Evolutionary conservation across 2,888 invertebrate genomes (phyloP), one percentile per base, ranked within the genome.

Genomic region (Drosophila ustulata): DNA sequence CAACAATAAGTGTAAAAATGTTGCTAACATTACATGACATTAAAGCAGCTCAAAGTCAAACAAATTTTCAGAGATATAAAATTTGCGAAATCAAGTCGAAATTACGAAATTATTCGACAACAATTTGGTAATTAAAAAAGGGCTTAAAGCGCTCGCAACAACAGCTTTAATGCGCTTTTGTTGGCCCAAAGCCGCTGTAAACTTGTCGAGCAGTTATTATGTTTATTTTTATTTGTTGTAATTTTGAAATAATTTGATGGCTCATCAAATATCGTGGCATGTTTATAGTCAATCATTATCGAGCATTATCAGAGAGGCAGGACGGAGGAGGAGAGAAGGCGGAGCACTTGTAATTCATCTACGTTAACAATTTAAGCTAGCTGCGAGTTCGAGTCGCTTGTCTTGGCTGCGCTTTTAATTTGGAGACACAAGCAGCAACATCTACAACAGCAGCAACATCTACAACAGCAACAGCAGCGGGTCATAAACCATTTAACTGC

Each of bases 401-500:
- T 39, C 9, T 4, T 7, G 28, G 13, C n/a, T 37, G 18, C 41
- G 73, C 37, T 61, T 67, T 72, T 75, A 63, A 71, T 75, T 72
- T 67, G 78, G 30, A 71, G 66, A 37, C 37, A 37, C 37, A 34
- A 34, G 9, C 32, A 32, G 32, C 32, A 32, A 7, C 30, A 30
- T 5, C 30, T 6, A 7, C 30, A 32, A 8, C 8, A 34, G 9
- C 34, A 34, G 32, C 34, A 11, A 43, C 67, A 61, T 32, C 43
- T 32, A 23, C 18, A 28, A 11, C 37, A 26, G 18, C 74, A 53
- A 6, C 55, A 56, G 37, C 56, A 53, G 18, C 39, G 55, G 41
- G 47, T 47, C 70, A 80, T 80, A 77, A 76, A 73, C 57, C 78
- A 81, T 78, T 70, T 82, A 80, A 77, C 58, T 78, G 82, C 79